phyloP scores from a whole-genome alignment of 2,113 vertebrate genomes.

The Lycaon pictus region DNA sequence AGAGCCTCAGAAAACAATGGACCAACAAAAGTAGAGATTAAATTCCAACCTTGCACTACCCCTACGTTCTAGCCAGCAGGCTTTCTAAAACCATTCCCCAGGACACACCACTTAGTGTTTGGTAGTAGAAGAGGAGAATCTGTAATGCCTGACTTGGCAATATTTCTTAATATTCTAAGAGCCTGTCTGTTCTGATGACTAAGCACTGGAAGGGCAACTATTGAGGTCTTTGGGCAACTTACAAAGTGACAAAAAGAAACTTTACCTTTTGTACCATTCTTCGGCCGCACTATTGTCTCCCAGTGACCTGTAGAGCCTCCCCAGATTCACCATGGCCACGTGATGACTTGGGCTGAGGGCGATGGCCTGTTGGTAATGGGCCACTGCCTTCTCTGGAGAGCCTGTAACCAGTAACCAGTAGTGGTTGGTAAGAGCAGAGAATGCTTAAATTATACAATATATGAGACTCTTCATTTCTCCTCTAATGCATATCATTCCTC shows the following conservation, averaged over 20 bases:
- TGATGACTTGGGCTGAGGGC: constrained; percentile 94
- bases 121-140: not conserved
- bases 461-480: not conserved
- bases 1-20: not conserved
- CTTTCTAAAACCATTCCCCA: not conserved
- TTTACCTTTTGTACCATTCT: constrained; percentile 96
- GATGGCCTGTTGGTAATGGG: constrained; percentile 95
- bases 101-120: not conserved
- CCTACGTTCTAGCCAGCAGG: not conserved
- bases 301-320: constrained; percentile 94
- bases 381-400: constrained; percentile 89
- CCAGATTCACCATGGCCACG: constrained; percentile 98
- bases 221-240: not conserved
- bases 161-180: not conserved
- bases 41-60: not conserved
- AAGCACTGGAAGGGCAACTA: not conserved
- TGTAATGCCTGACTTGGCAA: not conserved
- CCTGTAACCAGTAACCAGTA: constrained; percentile 84
- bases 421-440: not conserved
- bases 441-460: not conserved
- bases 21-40: not conserved
- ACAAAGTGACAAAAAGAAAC: not conserved
- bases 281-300: constrained; percentile 94
- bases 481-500: not conserved
- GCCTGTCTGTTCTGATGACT: not conserved